A percentile compares a stretch with the other conserved stretches of the same genome.
phyloP scores from a whole-genome alignment of 2,888 invertebrate genomes.

The Calliscelio sp. region DNA sequence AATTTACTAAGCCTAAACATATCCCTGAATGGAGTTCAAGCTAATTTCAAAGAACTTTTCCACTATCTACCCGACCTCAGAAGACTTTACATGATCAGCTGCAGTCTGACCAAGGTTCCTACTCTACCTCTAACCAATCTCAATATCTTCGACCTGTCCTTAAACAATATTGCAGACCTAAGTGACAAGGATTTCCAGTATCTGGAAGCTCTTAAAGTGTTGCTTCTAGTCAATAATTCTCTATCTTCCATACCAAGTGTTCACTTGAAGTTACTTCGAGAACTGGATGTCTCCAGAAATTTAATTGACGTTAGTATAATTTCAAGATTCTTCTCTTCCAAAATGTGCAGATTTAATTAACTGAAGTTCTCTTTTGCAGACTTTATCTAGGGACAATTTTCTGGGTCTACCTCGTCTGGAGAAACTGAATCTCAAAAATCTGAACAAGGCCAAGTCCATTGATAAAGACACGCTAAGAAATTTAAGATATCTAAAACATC shows the following conservation, averaged over 20 bases:
- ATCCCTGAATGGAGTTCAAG: conserved; percentile 92
- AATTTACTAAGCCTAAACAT: conserved; percentile 93
- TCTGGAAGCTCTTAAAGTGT: conserved; percentile 90
- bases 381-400: conserved; percentile 91
- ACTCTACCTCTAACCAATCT: conserved; percentile 92
- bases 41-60: conserved; percentile 93
- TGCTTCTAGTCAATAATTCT: conserved; percentile 93
- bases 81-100: conserved; percentile 91
- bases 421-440: conserved; percentile 91
- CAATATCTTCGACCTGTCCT: conserved; percentile 92
- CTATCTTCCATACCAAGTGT: conserved; percentile 91
- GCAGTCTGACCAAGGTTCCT: conserved; percentile 92
- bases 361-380: conserved; percentile 85
- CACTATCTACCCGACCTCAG: conserved; percentile 94
- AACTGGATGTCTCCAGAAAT: conserved; percentile 93
- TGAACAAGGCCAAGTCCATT: conserved; percentile 91
- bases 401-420: conserved; percentile 90
- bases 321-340: too few relatives aligned
- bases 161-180: conserved; percentile 90
- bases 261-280: conserved; percentile 90
- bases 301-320: conserved; percentile 90
- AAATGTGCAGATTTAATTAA: too few relatives aligned
- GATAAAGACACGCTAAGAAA: conserved; percentile 91
- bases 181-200: conserved; percentile 91
- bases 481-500: conserved; percentile 90